Percentiles rank a stretch among this genome's conserved stretches.
Evolutionary conservation across 2,888 invertebrate species (phyloP).

Genomic region (Synergus umbraculus): DNA sequence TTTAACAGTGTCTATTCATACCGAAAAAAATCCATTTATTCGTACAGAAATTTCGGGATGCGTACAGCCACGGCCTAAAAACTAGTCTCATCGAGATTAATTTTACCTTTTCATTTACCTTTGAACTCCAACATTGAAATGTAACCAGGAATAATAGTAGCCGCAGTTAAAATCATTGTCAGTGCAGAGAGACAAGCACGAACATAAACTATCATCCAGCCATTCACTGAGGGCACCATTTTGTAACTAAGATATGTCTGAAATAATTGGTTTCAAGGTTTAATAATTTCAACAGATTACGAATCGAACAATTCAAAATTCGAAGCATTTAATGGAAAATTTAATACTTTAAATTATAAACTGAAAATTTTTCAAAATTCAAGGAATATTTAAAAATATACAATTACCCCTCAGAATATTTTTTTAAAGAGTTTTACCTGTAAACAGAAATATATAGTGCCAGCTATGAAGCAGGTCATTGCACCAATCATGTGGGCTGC

Average conservation of each 20-base stretch:
- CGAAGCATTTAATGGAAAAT: no score
- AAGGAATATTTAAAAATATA: neutral
- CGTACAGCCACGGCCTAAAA: no score
- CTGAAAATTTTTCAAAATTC: no score
- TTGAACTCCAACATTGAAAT: conserved; percentile 67
- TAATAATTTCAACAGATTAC: neutral
- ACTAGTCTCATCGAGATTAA: neutral
- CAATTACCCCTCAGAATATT: neutral
- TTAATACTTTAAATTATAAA: no score
- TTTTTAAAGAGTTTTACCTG: conserved; percentile 75
- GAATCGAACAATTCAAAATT: no score
- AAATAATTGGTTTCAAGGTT: conserved; percentile 35
- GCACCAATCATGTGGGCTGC: conserved; percentile 81
- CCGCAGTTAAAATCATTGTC: conserved; percentile 62
- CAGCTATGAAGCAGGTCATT: conserved; percentile 80
- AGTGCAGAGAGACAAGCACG: conserved; percentile 64
- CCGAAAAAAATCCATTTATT: no score
- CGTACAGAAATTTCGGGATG: no score
- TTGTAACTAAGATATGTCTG: conserved; percentile 72
- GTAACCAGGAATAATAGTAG: conserved; percentile 64
- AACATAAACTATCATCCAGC: conserved; percentile 64
- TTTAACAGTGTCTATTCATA: no score
- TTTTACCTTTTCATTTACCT: conserved; percentile 58
- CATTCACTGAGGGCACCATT: conserved; percentile 69
- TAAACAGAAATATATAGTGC: conserved; percentile 79